Percentiles rank a stretch among this genome's conserved stretches.
Evolutionary conservation across 2,113 vertebrate genomes (phyloP).

Genomic region (Cheilinus undulatus): DNA sequence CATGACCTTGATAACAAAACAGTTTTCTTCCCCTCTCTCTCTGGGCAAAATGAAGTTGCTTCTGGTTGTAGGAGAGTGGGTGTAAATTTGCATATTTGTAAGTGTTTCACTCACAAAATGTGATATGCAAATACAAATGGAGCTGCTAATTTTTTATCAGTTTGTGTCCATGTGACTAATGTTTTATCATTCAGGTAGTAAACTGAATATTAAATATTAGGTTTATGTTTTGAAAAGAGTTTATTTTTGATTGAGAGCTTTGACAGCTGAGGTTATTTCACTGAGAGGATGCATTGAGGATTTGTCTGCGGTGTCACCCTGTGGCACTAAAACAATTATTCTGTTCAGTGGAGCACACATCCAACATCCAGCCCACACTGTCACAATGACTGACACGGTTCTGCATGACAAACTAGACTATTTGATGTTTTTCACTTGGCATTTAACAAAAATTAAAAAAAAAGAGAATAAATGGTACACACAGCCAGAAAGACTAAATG

Average conservation of each 20-base stretch:
- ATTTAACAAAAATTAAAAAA: not conserved
- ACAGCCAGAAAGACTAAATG: too few species aligned
- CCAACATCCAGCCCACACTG: not conserved
- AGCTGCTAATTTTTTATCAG: not conserved
- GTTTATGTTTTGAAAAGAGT: not conserved
- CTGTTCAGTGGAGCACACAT: conserved; percentile 35
- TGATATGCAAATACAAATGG: not conserved
- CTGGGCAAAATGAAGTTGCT: not conserved
- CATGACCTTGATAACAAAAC: conserved; percentile 1
- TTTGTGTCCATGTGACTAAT: conserved; percentile 2
- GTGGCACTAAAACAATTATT: conserved; percentile 27
- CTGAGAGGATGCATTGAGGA: not conserved
- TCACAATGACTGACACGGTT: conserved; percentile 36
- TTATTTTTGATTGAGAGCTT: not conserved
- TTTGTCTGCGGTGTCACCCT: not conserved
- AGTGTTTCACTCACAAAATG: conserved; percentile 1
- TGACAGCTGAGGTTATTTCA: conserved; percentile 11
- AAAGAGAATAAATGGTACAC: conserved; percentile 2
- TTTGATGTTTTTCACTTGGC: conserved; percentile 24
- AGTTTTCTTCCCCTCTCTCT: conserved; percentile 11
- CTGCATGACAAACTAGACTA: conserved; percentile 22
- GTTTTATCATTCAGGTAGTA: not conserved
- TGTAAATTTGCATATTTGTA: conserved; percentile 24
- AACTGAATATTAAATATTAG: not conserved
- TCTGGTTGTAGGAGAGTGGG: conserved; percentile 1